A percentile compares a stretch with the other conserved stretches of the same genome.
Evolutionary conservation across 2,888 invertebrate genomes (phyloP).

Genomic region (Tachina fera): DNA sequence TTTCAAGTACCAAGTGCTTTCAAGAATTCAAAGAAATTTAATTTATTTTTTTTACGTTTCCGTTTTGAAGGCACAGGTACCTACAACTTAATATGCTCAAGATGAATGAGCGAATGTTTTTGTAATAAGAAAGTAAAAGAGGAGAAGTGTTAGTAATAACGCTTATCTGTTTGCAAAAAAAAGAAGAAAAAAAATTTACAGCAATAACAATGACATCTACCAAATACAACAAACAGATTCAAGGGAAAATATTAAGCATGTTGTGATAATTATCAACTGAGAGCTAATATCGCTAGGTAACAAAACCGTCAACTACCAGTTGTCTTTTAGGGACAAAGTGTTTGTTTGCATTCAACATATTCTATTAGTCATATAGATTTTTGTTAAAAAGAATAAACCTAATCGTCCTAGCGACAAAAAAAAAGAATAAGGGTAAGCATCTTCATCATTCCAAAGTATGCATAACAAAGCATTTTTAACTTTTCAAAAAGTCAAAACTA

Average conservation of each 20-base stretch:
- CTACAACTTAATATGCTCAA: conserved; percentile 46
- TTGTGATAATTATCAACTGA: background rate
- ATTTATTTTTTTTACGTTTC: too few relatives aligned
- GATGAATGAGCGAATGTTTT: conserved; percentile 64
- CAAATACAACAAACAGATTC: background rate
- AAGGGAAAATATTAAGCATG: background rate
- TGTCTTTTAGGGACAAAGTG: background rate
- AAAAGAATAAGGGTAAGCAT: too few relatives aligned
- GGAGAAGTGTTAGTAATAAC: conserved; percentile 79
- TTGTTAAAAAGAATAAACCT: too few relatives aligned
- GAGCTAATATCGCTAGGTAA: background rate
- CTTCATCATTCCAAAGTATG: too few relatives aligned
- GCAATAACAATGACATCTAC: conserved; percentile 58
- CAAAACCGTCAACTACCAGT: background rate
- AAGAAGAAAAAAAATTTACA: too few relatives aligned
- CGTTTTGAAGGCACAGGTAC: too few relatives aligned
- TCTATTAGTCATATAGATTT: too few relatives aligned
- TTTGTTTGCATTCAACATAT: background rate
- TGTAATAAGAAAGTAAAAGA: conserved; percentile 62
- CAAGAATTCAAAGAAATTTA: too few relatives aligned
- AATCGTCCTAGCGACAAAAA: too few relatives aligned
- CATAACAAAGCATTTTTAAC: too few relatives aligned
- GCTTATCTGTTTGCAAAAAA: conserved; percentile 76
- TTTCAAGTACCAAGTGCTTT: background rate
- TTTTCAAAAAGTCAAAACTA: too few relatives aligned